Percentiles rank a stretch among this genome's conserved stretches.
These are phyloP conservation scores for Cantharis rustica DNA, from an alignment of 2,888 invertebrate genomes.

Conservation along the genomic window DNA sequence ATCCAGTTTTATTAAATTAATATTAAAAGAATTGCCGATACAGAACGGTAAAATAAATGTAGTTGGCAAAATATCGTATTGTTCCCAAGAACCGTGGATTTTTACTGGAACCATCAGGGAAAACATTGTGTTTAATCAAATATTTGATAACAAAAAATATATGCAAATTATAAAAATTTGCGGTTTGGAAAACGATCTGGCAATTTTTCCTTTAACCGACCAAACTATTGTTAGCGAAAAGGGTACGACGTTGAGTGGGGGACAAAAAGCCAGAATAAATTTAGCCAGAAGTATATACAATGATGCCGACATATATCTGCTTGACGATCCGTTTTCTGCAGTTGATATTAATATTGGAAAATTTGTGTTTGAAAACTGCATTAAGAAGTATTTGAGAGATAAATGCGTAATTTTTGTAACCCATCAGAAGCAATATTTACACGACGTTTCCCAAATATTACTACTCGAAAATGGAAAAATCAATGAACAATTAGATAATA, in stretches of 20 bases:
- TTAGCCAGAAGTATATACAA: slow-evolving; percentile 82
- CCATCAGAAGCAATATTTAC: slow-evolving; percentile 68
- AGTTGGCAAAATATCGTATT: slow-evolving; percentile 62
- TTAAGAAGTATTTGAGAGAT: slow-evolving; percentile 64
- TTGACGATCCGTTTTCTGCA: slow-evolving; percentile 89
- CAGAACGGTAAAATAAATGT: slow-evolving; percentile 66
- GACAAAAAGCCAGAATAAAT: slow-evolving; percentile 84
- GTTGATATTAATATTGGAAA: slow-evolving; percentile 86
- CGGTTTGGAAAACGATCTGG: slow-evolving; percentile 68
- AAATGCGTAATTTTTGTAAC: slow-evolving; percentile 76
- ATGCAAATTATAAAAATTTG: slow-evolving; percentile 65
- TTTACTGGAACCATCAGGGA: slow-evolving; percentile 65
- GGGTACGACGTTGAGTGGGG: slow-evolving; percentile 72
- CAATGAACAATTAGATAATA: slow-evolving; percentile 41
- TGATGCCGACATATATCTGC: slow-evolving; percentile 78
- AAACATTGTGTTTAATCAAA: slow-evolving; percentile 75
- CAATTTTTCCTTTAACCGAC: slow-evolving; percentile 73
- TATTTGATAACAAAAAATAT: slow-evolving; percentile 60
- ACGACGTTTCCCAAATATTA: slow-evolving; percentile 59
- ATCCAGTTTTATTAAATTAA: slow-evolving; percentile 57
- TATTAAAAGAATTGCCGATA: slow-evolving; percentile 72
- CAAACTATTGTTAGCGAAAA: slow-evolving; percentile 76
- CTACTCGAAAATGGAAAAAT: slow-evolving; percentile 61
- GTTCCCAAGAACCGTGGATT: slow-evolving; percentile 65
- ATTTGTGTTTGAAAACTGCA: slow-evolving; percentile 80